phyloP scores from a whole-genome alignment of 1,140 invertebrate species.

The Tenebrio molitor region DNA sequence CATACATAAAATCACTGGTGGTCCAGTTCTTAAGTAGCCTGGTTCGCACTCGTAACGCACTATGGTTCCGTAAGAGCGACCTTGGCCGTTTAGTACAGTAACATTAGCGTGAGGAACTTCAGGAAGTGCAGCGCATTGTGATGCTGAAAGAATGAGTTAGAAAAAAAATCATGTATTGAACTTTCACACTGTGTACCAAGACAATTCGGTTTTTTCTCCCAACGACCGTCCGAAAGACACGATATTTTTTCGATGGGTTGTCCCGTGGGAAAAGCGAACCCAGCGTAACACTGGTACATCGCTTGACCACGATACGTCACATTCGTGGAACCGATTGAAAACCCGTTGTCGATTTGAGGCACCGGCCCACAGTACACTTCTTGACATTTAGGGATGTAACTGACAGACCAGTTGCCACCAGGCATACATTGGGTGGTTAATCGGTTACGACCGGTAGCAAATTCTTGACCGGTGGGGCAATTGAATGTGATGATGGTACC shows the following conservation, averaged over 20 bases:
- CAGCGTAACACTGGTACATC: slow-evolving; percentile 96
- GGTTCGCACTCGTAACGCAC: slow-evolving; percentile 94
- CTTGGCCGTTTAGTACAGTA: slow-evolving; percentile 92
- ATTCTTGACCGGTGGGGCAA: slow-evolving; percentile 95
- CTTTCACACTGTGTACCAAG: slow-evolving; percentile 72
- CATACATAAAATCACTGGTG: slow-evolving; percentile 94
- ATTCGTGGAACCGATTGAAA: slow-evolving; percentile 94
- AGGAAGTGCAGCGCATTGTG: slow-evolving; percentile 90
- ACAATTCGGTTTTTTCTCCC: slow-evolving; percentile 93
- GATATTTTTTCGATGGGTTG: slow-evolving; percentile 91
- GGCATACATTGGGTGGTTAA: slow-evolving; percentile 88
- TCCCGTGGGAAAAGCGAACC: slow-evolving; percentile 92
- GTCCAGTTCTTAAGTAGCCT: slow-evolving; percentile 90
- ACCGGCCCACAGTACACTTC: slow-evolving; percentile 98
- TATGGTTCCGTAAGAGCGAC: slow-evolving; percentile 95
- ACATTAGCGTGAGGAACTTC: slow-evolving; percentile 91
- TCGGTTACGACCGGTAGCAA: slow-evolving; percentile 88
- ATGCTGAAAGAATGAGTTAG: slow-evolving; percentile 73
- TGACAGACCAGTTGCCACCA: slow-evolving; percentile 94
- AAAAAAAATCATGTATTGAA: slow-evolving; percentile 9
- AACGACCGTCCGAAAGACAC: slow-evolving; percentile 88
- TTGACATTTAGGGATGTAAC: slow-evolving; percentile 95
- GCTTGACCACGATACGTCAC: slow-evolving; percentile 94
- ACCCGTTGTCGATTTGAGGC: slow-evolving; percentile 97
- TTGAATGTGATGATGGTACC: slow-evolving; percentile 91